Conservation (phyloP, 2,888 invertebrate species). For the Macrosoma leucophasiata region DNA sequence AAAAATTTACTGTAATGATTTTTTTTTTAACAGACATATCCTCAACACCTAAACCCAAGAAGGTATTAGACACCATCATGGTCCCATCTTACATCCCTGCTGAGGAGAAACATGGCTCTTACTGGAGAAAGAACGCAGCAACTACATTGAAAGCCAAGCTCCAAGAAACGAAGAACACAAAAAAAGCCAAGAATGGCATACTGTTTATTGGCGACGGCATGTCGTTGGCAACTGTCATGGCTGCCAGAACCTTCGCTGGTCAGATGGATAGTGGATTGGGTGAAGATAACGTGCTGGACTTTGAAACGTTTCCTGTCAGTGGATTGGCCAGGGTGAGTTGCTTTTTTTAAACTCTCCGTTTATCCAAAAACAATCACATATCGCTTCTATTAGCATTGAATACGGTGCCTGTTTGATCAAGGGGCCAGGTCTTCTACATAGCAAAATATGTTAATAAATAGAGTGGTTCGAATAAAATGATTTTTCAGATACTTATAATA, state of each 20-base stretch:
- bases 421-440: too few relatives aligned
- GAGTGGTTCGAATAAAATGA: too few relatives aligned
- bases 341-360: too few relatives aligned
- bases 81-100: slow-evolving; percentile 49
- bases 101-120: slow-evolving; percentile 58
- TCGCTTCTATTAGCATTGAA: too few relatives aligned
- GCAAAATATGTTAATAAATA: too few relatives aligned
- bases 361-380: too few relatives aligned
- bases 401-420: too few relatives aligned
- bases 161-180: slow-evolving; percentile 35
- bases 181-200: slow-evolving; percentile 82
- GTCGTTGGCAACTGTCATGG: slow-evolving; percentile 84
- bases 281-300: slow-evolving; percentile 78
- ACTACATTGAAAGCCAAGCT: slow-evolving; percentile 47
- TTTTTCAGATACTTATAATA: too few relatives aligned
- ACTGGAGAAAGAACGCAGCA: slow-evolving; percentile 51
- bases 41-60: slow-evolving; percentile 45
- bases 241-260: slow-evolving; percentile 81
- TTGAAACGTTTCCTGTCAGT: slow-evolving; percentile 81
- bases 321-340: slow-evolving; percentile 80
- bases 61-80: slow-evolving; percentile 58
- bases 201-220: slow-evolving; percentile 87
- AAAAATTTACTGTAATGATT: too few relatives aligned
- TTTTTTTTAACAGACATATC: slow-evolving; percentile 40
- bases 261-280: slow-evolving; percentile 74